Base-by-base conservation (phyloP, 2,888 invertebrate species). In the Hermaeophaga mercurialis region DNA sequence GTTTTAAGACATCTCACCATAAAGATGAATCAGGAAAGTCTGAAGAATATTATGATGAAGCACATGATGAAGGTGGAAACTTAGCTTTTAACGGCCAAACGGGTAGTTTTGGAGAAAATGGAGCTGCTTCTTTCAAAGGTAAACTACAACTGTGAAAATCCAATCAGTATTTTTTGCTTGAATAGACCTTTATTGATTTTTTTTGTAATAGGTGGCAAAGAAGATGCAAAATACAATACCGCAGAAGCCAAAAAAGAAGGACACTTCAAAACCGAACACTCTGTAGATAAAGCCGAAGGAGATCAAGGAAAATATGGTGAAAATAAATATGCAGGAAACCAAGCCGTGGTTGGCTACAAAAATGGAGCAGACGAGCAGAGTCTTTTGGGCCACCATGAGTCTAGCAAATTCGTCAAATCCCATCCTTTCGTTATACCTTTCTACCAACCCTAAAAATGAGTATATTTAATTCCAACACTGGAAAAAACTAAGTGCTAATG, bases 21-120 rank as follows among this genome's bases (percentile, higher is more conserved):
- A 85, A 85, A 67, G 85, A 86, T 64, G 85, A 86, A 66, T 81
- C 84, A 63, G 84, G 84, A 53, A 84, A 84, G 69, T 81, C 83
- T 2, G 85, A 85, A 69, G 84, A 80, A 67, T 86, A 81, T 77
- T 85, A 84, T 66, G 85, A 85, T 54, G 85, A 85, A 66, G 83
- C 82, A 7, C 83, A 85, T 64, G 84, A 85, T 66, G 85, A 84
- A 70, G 84, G 82, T 0, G 83, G 84, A 64, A 82, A 84, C 65
- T 81, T 81, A 68, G 71, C 82, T 28, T 80, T 80, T 59, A 82
- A 82, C 3, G 83, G 83, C 15, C 80, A 83, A 62, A 77, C 80
- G 50, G 83, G 82, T 1, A 78, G 81, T 1, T 84, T 82, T 63
- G 85, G 84, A 0, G 82, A 84, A 65, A 81, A 83, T 22, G 75